Base-by-base conservation (phyloP, 2,797 vertebrate species). In the Florisuga fusca region DNA sequence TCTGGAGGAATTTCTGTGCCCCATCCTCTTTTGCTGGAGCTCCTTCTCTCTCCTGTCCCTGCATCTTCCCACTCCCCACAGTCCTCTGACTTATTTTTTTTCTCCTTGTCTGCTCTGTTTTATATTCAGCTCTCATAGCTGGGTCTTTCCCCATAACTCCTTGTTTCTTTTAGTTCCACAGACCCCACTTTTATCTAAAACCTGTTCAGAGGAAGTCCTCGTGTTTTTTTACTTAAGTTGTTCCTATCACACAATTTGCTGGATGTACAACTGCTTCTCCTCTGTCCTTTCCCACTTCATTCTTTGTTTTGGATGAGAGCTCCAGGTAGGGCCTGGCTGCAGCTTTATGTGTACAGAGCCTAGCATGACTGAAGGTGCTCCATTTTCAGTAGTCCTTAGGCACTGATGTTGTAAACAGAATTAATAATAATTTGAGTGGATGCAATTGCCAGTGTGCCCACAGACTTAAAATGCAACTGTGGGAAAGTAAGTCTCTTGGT, bases 71-170 rank as follows among this genome's bases (percentile, higher is more conserved):
- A 34, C 53, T 91, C 62, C n/a, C 83, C 8, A 1, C 33, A 82
- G 59, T 55, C 77, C 64, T 94, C 93, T 96, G 91, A 87, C 93
- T 93, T n/a, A n/a, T n/a, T 96, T 82, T 86, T 92, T 95, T 90
- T 17, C 41, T 78, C 31, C 43, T 50, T 86, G 58, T 76, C 62
- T 54, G 4, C 53, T 83, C 43, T 50, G 43, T 63, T 79, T 94
- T 87, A 73, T 76, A 64, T 81, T 94, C 34, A 25, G n/a, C 29
- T 79, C 53, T 93, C 59, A 53, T 90, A 80, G 55, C 46, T 54
- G 66, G 10, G 46, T 54, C 71, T 84, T 79, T 91, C 31, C 55
- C 50, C 41, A n/a, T 69, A 74, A 68, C 34, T 46, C 36, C 25
- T 66, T 69, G 18, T 72, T 94, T 71, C 54, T 90, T 83, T 81